Base-by-base conservation (phyloP, 2,113 vertebrate species). In the Jacana jacana region DNA sequence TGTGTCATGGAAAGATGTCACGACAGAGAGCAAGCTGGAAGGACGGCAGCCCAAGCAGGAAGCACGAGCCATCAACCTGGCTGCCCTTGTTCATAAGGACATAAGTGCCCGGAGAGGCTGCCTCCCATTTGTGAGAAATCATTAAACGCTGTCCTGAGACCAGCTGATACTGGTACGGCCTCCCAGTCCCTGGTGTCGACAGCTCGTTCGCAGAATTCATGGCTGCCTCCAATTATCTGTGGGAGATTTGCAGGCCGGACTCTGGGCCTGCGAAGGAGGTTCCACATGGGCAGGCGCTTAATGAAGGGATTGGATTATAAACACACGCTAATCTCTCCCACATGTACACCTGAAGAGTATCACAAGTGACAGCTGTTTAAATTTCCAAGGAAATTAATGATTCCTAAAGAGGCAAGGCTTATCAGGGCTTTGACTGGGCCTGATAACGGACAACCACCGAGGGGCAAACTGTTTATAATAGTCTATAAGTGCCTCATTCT, bases 301-400 rank as follows among this genome's bases (percentile, higher is more conserved):
- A 98, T 97, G 97, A 98, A 97, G 97, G 98, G 97, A 93, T 97
- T 91, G 86, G 97, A 96, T 98, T 98, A 98, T 98, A 98, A 98
- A 98, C 98, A 98, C 92, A 82, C 79, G 97, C 97, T 98, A 98
- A 98, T 98, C 98, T 98, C 98, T 98, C 97, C 98, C 98, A 98
- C 98, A 98, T 98, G 98, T 97, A 97, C 97, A 98, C 98, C 98
- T 98, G 98, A 98, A 96, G 96, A 98, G 96, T 97, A 94, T 98
- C 98, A 98, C 97, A 97, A 97, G 94, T 98, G 98, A 98, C 98
- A 98, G 97, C 98, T 98, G 98, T 98, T 98, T 98, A 98, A 98
- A 98, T 98, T 98, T 98, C 93, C 95, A 97, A 85, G 97, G 86
- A 97, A 98, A 98, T 97, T 98, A 98, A 98, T 98, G 97, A 97